Conservation (phyloP, 2,797 vertebrate genomes). For the Amblyraja radiata region DNA sequence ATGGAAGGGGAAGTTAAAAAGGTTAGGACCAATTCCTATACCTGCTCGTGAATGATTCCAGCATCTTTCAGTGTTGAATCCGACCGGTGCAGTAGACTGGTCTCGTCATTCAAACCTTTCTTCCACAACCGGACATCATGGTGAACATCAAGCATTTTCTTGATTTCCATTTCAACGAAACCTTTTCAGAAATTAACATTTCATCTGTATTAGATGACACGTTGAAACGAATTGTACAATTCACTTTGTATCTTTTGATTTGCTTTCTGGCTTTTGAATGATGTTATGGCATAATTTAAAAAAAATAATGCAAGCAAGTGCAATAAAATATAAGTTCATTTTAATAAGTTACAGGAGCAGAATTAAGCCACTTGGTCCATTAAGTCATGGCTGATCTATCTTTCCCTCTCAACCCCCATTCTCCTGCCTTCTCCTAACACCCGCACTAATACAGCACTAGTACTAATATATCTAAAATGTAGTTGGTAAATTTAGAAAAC, state of each 20-base stretch:
- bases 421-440: no score
- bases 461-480: neutral
- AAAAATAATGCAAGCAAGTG: neutral
- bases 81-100: slow-evolving; percentile 38
- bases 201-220: neutral
- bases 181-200: slow-evolving; percentile 39
- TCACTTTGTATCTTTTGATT: neutral
- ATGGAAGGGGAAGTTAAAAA: no score
- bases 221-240: neutral
- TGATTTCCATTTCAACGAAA: slow-evolving; percentile 42
- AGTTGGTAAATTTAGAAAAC: neutral
- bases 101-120: neutral
- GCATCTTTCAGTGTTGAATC: slow-evolving; percentile 42
- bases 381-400: no score
- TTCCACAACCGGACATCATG: slow-evolving; percentile 41
- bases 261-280: neutral
- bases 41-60: accelerated
- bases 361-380: no score
- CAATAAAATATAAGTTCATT: neutral
- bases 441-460: no score
- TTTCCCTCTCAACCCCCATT: no score
- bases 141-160: slow-evolving; percentile 40
- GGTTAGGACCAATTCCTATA: neutral
- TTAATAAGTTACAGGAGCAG: no score
- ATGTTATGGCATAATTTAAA: neutral